A percentile compares a stretch with the other conserved stretches of the same genome.
Conservation (phyloP, 2,888 invertebrate species). For the Philereme transversata region DNA sequence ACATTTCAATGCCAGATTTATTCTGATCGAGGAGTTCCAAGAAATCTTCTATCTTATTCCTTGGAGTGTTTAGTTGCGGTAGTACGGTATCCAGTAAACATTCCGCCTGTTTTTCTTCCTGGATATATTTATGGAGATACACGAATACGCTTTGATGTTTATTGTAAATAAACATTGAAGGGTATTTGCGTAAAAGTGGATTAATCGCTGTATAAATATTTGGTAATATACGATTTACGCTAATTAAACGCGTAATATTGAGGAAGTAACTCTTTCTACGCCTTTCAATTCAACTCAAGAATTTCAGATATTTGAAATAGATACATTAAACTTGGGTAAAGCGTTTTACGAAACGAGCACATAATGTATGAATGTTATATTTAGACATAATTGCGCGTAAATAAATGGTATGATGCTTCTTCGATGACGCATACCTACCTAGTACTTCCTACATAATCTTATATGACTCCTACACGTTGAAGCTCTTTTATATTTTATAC, state of each 20-base stretch:
- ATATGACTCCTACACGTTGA: too few species aligned
- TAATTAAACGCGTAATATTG: conserved; percentile 11
- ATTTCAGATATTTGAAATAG: conserved; percentile 18
- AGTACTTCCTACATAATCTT: too few species aligned
- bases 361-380: conserved; percentile 1
- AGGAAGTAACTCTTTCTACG: conserved; percentile 3
- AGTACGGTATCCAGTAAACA: too few species aligned
- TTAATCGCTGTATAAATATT: conserved; percentile 12
- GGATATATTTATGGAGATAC: conserved; percentile 4
- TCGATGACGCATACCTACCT: conserved; percentile 13
- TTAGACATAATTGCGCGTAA: not conserved
- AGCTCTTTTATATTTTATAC: too few species aligned
- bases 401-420: not conserved
- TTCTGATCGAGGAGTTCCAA: too few species aligned
- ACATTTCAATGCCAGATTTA: too few species aligned
- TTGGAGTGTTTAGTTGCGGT: too few species aligned
- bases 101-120: conserved; percentile 13
- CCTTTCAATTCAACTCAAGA: conserved; percentile 9
- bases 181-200: not conserved
- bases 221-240: conserved; percentile 14
- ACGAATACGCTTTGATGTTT: too few species aligned
- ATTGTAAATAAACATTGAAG: not conserved
- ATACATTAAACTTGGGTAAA: conserved; percentile 1
- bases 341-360: not conserved
- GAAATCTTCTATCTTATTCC: too few species aligned